Base-by-base conservation (phyloP, 2,113 vertebrate species). In the Poeciliopsis occidentalis region DNA sequence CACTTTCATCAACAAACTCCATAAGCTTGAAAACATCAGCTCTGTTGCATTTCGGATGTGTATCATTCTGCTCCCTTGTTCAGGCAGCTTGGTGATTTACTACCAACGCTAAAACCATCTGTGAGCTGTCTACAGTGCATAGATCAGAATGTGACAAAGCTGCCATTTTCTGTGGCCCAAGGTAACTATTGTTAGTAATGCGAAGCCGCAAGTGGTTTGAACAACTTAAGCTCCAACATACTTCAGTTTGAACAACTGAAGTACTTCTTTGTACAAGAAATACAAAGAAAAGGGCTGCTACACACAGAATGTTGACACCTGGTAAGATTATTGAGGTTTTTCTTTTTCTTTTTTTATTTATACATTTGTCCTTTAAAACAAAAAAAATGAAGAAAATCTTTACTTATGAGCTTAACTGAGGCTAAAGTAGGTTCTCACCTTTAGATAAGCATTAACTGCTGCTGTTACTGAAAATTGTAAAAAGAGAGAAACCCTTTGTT, bases 61-160 rank as follows among this genome's bases (percentile, higher is more conserved):
- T 66, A 64, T 85, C 83, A 78, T 64, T 54, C 51, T n/a, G 22
- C 7, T 57, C 19, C 51, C 51, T 57, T 2, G 24, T 71, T 64
- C 61, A 73, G 39, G 37, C 13, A 24, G 44, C 54, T 62, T 3
- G 8, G 67, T 71, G 73, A 86, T 81, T 82, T 31, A 80, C 80
- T 76, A 68, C 39, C 51, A 64, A 75, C 67, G 26, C 71, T 44
- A 62, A 54, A 71, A 73, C 44, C 82, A 64, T 75, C 24, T 11
- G 73, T 72, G 60, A 75, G 66, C 30, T 47, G 60, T 75, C 80
- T 66, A 30, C 17, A n/a, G 74, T 74, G 67, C 60, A 85, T 73
- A 79, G 73, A 79, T 87, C 83, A 78, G 51, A 27, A 0, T 67
- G 60, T 70, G 71, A 82, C 76, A 87, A 67, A 69, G 71, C 54